Percentiles rank a stretch among this genome's conserved stretches.
Conservation (phyloP, 2,113 vertebrate genomes). For the Otolemur garnettii region DNA sequence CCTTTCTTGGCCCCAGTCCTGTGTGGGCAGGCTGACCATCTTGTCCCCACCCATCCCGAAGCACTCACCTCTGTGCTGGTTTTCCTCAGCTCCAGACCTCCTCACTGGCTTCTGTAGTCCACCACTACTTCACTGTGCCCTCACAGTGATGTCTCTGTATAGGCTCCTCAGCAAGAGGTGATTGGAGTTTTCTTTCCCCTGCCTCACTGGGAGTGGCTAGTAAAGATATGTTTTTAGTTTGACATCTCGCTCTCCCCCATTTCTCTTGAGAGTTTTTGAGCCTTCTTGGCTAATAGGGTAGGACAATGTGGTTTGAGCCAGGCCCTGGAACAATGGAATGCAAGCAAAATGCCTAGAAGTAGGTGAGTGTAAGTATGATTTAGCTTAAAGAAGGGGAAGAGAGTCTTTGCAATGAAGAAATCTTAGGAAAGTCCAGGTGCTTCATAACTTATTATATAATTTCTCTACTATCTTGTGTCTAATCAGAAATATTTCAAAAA, state of each 20-base stretch:
- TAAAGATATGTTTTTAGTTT: too few relatives aligned
- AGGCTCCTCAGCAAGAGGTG: too few relatives aligned
- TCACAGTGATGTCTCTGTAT: too few relatives aligned
- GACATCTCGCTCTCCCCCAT: not conserved
- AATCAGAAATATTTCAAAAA: slow-evolving; percentile 5
- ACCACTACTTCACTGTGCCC: too few relatives aligned
- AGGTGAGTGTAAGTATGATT: not conserved
- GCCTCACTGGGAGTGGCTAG: too few relatives aligned
- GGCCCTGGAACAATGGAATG: not conserved
- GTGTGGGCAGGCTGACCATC: too few relatives aligned
- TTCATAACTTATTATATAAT: not conserved
- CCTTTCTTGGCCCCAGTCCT: too few relatives aligned
- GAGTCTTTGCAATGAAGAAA: not conserved
- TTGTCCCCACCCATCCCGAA: too few relatives aligned
- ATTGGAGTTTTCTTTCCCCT: too few relatives aligned
- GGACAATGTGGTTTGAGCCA: not conserved
- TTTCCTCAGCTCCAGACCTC: too few relatives aligned
- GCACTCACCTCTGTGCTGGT: too few relatives aligned
- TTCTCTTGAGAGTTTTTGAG: not conserved
- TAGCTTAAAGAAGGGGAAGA: not conserved
- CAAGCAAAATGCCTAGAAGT: not conserved
- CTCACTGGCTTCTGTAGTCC: too few relatives aligned
- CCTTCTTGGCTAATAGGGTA: not conserved
- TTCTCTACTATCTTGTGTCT: not conserved
- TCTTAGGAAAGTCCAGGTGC: not conserved